Base-by-base conservation (phyloP, 2,888 invertebrate genomes). In the Chrysomela aeneicollis region DNA sequence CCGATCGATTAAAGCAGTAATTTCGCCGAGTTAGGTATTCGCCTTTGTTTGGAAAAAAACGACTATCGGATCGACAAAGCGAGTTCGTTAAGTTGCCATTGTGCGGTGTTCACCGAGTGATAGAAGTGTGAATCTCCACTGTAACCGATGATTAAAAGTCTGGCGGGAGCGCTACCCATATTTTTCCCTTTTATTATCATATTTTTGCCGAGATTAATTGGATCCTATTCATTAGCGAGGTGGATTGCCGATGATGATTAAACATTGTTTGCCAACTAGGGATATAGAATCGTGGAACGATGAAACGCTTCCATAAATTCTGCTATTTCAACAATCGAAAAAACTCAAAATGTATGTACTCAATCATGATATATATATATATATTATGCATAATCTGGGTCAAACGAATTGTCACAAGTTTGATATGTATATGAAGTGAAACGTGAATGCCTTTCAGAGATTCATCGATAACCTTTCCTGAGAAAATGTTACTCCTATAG, bases 151-250 rank as follows among this genome's bases (percentile, higher is more conserved):
- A 42, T 42, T 42, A 42, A 42, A 42, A 42, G 42, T 15, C 15
- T 15, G 42, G n/a, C 42, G n/a, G 42, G 2, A 12, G 15, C 42
- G 12, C 42, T 42, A 42, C 42, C 42, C 15, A 42, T 42, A 42
- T 42, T 42, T 42, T 42, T 15, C n/a, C 4, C 42, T 15, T 10
- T 42, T 42, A 42, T 42, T 12, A 42, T 15, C 42, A 42, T 42
- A 42, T 15, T 42, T 42, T 42, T 15, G 42, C 12, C 2, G 15
- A 42, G 42, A 42, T 15, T 42, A 42, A 42, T 42, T 42, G 42
- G 42, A 42, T 42, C 4, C 42, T 42, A 42, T 42, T 42, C 42
- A 42, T 42, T 42, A 42, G 42, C 42, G 35, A 42, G 12, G 42
- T 10, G 15, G 42, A n/a, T 15, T 42, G 8, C 15, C 4, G 15